phyloP scores from a whole-genome alignment of 2,797 vertebrate genomes.

The Sarcoramphus papa region DNA sequence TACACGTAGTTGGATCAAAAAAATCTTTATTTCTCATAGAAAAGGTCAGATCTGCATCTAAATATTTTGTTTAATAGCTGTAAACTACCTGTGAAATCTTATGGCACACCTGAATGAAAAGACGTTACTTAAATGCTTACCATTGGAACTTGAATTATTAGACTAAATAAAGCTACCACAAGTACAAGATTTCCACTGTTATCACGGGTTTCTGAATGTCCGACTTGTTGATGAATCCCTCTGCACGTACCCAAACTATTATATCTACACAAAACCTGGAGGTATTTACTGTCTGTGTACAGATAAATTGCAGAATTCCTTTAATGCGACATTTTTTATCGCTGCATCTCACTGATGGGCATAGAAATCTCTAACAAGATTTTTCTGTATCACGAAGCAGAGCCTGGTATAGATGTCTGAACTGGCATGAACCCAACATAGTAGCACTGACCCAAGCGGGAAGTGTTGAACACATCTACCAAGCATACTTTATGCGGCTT shows the following conservation, averaged over 20 bases:
- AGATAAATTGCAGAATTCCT: neutral
- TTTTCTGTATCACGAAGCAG: neutral
- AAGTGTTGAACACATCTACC: neutral
- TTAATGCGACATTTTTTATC: neutral
- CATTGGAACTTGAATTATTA: neutral
- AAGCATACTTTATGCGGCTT: neutral
- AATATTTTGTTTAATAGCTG: neutral
- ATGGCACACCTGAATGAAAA: neutral
- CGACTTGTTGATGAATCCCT: neutral
- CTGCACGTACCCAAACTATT: neutral
- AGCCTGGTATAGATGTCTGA: neutral
- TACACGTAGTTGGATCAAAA: neutral
- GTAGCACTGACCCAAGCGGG: neutral
- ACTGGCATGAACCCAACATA: neutral
- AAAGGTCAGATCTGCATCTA: neutral
- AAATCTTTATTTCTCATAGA: neutral
- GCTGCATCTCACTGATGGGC: rapidly evolving
- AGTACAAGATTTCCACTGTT: neutral
- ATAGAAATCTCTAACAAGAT: neutral
- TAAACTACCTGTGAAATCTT: neutral
- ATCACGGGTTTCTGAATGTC: neutral
- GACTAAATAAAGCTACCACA: neutral
- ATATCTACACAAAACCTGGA: neutral
- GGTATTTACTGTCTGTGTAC: neutral
- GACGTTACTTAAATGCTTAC: neutral